A percentile compares a stretch with the other conserved stretches of the same genome.
Evolutionary conservation across 1,140 invertebrate genomes (phyloP).

Genomic region (Melitaea cinxia): DNA sequence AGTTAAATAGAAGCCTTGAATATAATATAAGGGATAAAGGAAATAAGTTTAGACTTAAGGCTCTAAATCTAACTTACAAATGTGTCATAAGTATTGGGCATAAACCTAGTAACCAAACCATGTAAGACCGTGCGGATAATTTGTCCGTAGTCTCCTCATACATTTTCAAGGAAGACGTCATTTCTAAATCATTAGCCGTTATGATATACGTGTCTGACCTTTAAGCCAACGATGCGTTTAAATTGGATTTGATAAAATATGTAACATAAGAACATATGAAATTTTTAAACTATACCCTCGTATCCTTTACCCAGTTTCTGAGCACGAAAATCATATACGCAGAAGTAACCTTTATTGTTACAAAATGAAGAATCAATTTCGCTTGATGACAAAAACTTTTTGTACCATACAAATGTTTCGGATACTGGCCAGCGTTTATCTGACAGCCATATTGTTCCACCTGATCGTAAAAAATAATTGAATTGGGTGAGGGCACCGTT

Average conservation of each 20-base stretch:
- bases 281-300: constrained; percentile 21
- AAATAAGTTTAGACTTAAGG: too few species aligned
- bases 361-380: background rate
- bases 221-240: constrained; percentile 1
- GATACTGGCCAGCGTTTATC: constrained; percentile 34
- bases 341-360: background rate
- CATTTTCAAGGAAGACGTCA: background rate
- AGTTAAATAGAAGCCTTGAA: too few species aligned
- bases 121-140: too few species aligned
- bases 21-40: too few species aligned
- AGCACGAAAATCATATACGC: background rate
- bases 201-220: constrained; percentile 4
- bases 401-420: background rate
- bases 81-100: too few species aligned
- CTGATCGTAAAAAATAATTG: constrained; percentile 71
- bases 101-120: too few species aligned
- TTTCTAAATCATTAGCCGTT: constrained; percentile 11
- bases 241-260: constrained; percentile 25
- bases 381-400: background rate
- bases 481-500: constrained; percentile 45
- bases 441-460: constrained; percentile 52
- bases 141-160: too few species aligned
- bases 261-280: constrained; percentile 23
- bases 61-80: too few species aligned
- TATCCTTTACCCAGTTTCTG: background rate